Conservation (phyloP, 2,797 vertebrate species). For the Oreochromis mossambicus region DNA sequence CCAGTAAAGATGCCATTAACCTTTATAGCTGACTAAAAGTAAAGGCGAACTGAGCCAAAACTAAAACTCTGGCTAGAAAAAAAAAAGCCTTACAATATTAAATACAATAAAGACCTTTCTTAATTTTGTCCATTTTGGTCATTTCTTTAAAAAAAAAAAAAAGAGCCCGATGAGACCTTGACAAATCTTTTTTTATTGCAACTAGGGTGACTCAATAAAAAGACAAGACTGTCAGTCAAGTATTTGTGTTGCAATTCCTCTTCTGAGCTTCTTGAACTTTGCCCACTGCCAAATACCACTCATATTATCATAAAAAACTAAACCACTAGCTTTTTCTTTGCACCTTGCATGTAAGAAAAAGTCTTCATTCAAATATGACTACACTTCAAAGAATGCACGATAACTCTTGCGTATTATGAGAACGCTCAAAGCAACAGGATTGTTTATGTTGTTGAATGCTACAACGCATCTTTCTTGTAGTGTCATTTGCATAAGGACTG, state of each 20-base stretch:
- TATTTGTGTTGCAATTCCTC: background rate
- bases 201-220: background rate
- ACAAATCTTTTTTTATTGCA: background rate
- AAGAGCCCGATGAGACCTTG: background rate
- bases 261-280: background rate
- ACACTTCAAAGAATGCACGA: conserved; percentile 20
- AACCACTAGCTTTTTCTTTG: background rate
- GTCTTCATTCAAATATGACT: background rate
- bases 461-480: background rate
- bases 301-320: background rate
- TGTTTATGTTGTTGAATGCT: conserved; percentile 2
- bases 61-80: background rate
- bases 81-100: background rate
- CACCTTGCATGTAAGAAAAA: background rate
- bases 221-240: background rate
- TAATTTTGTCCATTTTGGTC: background rate
- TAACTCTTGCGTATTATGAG: background rate
- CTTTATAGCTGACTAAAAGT: background rate
- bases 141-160: background rate
- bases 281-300: background rate
- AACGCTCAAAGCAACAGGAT: conserved; percentile 4
- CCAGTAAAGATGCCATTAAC: background rate
- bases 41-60: background rate
- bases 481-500: conserved; percentile 49
- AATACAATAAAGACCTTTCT: background rate